Percentiles rank a stretch among this genome's conserved stretches.
These are phyloP conservation scores for Anadara kagoshimensis DNA, from an alignment of 1,140 invertebrate genomes.

Conservation along the genomic window DNA sequence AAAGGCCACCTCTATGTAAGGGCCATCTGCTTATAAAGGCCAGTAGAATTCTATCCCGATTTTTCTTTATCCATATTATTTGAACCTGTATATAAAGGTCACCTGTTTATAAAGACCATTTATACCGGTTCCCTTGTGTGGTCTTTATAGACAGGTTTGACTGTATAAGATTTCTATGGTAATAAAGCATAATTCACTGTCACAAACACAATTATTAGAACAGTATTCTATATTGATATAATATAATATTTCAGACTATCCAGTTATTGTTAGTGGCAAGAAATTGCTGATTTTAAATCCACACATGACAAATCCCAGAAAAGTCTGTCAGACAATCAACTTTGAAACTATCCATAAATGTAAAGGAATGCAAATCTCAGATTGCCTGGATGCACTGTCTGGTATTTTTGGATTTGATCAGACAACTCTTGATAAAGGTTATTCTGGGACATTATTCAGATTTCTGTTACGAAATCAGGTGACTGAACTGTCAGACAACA, in stretches of 20 bases:
- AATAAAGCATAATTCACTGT: too few relatives aligned
- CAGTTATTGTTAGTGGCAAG: neutral
- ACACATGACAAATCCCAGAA: neutral
- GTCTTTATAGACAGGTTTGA: too few relatives aligned
- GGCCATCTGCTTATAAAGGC: too few relatives aligned
- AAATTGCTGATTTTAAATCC: slow-evolving; percentile 9
- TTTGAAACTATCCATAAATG: neutral
- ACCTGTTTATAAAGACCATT: too few relatives aligned
- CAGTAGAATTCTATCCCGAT: too few relatives aligned
- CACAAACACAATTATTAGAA: too few relatives aligned
- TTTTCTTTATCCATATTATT: too few relatives aligned
- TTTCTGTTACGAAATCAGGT: neutral
- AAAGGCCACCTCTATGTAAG: too few relatives aligned
- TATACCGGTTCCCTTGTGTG: too few relatives aligned
- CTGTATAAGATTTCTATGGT: too few relatives aligned
- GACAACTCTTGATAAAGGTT: neutral
- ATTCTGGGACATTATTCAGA: slow-evolving; percentile 2
- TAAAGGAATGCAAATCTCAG: neutral
- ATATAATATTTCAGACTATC: neutral
- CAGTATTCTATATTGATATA: too few relatives aligned
- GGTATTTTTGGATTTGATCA: neutral
- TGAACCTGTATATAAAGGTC: too few relatives aligned
- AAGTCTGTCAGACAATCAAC: neutral
- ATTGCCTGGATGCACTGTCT: neutral
- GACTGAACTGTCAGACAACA: slow-evolving; percentile 14